These are phyloP conservation scores for Turritopsis rubra DNA, from an alignment of 30 jellyfish, hydroid and myxozoan species.

Conservation along the genomic window DNA sequence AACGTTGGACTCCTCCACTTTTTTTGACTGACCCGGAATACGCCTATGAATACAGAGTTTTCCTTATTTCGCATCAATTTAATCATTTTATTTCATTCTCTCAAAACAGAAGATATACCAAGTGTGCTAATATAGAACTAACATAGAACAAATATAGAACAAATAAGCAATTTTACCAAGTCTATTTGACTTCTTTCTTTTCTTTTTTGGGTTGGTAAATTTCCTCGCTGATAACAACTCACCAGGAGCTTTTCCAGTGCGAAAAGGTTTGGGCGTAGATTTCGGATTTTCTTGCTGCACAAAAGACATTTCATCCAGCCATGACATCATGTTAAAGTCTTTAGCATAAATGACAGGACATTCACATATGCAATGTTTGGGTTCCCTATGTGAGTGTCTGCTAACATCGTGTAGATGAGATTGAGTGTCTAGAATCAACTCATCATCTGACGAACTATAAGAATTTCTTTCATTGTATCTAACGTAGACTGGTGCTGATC, in stretches of 20 bases:
- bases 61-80: no score
- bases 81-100: no score
- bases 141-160: background rate
- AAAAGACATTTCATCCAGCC: constrained; percentile 41
- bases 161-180: background rate
- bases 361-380: constrained; percentile 62
- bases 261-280: constrained; percentile 44
- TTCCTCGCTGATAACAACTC: constrained; percentile 62
- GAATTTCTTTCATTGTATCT: background rate
- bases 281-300: background rate
- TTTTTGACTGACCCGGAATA: no score
- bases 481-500: background rate
- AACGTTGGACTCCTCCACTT: no score
- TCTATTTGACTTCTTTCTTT: background rate
- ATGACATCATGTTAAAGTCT: constrained; percentile 25
- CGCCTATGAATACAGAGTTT: no score
- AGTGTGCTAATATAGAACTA: no score
- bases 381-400: background rate
- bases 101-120: no score
- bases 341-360: constrained; percentile 49
- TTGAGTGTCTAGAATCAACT: background rate
- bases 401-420: background rate
- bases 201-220: constrained; percentile 29
- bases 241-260: constrained; percentile 59
- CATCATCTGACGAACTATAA: background rate